phyloP scores from a whole-genome alignment of 2,113 vertebrate genomes.

The Channa maculata region DNA sequence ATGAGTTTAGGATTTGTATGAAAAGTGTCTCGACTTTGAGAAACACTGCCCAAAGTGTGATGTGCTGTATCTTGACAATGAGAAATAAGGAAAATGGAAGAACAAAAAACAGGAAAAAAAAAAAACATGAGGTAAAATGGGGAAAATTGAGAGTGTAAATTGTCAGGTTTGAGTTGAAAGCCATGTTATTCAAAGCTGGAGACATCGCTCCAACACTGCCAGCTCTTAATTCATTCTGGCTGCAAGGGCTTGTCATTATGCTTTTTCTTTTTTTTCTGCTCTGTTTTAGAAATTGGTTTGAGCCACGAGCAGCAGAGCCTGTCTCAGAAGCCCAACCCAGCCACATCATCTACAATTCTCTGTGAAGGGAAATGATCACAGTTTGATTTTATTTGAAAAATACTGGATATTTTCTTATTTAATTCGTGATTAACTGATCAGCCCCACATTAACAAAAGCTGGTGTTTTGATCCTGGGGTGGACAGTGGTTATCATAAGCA shows the following conservation, averaged over 20 bases:
- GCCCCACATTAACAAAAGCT: too few relatives aligned
- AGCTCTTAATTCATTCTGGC: constrained; percentile 65
- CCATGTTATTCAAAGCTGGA: constrained; percentile 72
- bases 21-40: constrained; percentile 1
- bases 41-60: neutral
- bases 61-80: neutral
- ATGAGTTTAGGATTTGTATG: neutral
- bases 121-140: constrained; percentile 14
- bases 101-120: neutral
- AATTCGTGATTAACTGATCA: too few relatives aligned
- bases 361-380: constrained; percentile 47
- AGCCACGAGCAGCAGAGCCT: constrained; percentile 56
- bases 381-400: neutral
- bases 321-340: constrained; percentile 56
- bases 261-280: constrained; percentile 50
- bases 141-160: constrained; percentile 24
- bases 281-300: constrained; percentile 68
- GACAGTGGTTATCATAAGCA: too few relatives aligned
- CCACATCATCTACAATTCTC: constrained; percentile 78
- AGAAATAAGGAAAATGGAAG: neutral
- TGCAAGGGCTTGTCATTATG: constrained; percentile 75
- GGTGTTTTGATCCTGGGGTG: too few relatives aligned
- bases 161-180: constrained; percentile 58
- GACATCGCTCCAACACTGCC: constrained; percentile 58
- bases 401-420: too few relatives aligned